Evolutionary conservation across 2,888 invertebrate species (phyloP).

Genomic region (Dryococelus australis): DNA sequence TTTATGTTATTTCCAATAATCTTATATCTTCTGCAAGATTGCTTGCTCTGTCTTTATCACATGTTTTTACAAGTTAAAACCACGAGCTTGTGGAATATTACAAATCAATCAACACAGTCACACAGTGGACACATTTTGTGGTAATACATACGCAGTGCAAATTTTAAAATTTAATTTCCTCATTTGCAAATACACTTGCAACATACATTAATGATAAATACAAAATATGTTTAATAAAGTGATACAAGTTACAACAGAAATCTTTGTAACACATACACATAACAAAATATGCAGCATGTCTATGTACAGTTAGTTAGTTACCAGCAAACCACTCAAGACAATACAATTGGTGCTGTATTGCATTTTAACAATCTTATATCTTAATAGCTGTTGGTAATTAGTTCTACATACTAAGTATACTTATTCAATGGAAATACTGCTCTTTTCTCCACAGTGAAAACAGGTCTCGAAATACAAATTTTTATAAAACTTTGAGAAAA

Average conservation of each 20-base stretch:
- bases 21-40: neutral
- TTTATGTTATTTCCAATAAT: neutral
- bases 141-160: neutral
- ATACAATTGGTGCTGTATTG: neutral
- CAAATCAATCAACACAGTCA: neutral
- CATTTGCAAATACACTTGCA: neutral
- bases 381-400: neutral
- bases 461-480: neutral
- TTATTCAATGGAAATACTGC: neutral
- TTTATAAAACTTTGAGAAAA: neutral
- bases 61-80: neutral
- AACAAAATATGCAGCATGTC: neutral
- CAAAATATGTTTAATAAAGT: neutral
- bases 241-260: neutral
- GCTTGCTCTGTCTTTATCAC: constrained; percentile 16
- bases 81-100: neutral
- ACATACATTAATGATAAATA: neutral
- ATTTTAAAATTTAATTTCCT: neutral
- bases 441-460: neutral
- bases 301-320: neutral
- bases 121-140: neutral
- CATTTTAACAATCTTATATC: neutral
- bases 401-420: neutral
- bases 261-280: neutral
- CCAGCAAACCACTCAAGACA: neutral